These are phyloP conservation scores for Apamea epomidion DNA, from an alignment of 2,888 invertebrate species.

Conservation along the genomic window DNA sequence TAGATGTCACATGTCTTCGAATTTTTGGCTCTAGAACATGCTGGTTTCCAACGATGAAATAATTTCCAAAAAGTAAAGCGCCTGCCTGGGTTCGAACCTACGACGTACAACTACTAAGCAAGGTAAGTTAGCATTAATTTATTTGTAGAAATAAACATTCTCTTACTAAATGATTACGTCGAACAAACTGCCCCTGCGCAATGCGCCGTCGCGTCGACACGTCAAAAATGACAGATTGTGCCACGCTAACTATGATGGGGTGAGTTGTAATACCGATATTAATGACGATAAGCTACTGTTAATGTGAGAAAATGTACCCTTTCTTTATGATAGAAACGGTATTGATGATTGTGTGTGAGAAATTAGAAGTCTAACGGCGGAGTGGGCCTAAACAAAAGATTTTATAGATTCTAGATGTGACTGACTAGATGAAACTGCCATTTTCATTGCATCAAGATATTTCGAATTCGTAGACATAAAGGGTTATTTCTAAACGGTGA, in stretches of 20 bases:
- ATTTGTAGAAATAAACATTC: not conserved
- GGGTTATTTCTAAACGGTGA: too few species aligned
- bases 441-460: too few species aligned
- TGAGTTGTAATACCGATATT: conserved; percentile 71
- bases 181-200: conserved; percentile 25
- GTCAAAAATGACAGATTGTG: conserved; percentile 69
- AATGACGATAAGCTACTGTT: conserved; percentile 74
- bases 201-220: conserved; percentile 9
- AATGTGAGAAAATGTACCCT: conserved; percentile 78
- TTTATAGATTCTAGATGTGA: not conserved
- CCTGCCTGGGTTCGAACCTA: too few species aligned
- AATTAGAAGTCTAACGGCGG: not conserved
- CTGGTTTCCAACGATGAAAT: too few species aligned
- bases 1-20: too few species aligned
- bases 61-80: too few species aligned
- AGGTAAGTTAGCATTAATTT: not conserved
- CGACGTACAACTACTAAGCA: too few species aligned
- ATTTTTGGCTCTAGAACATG: too few species aligned
- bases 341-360: conserved; percentile 14
- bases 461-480: too few species aligned
- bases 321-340: conserved; percentile 35
- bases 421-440: too few species aligned
- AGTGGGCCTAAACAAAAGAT: not conserved
- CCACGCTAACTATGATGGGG: conserved; percentile 68
- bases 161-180: conserved; percentile 18